Evolutionary conservation across 1,140 invertebrate species (phyloP), one percentile per base, ranked within the genome.

Genomic region (Zaprionus ghesquierei): DNA sequence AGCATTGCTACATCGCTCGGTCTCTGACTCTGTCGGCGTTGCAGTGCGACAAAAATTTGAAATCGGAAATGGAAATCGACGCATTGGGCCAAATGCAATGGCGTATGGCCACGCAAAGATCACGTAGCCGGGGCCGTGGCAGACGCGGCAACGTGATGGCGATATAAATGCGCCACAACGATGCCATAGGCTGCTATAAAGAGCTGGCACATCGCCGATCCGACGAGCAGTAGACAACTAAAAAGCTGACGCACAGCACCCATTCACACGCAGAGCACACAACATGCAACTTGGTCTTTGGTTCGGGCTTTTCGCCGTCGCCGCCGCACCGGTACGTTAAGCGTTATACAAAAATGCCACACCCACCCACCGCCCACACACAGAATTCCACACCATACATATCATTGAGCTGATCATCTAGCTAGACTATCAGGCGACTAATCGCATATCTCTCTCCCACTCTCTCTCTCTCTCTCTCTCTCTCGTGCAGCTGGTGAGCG

Each of bases 281-380:
- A 80, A 75, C 20, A 89, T 89, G 85, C 75, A 90, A 76, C 68
- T 90, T 73, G 72, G 79, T 81, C 84, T 90, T 49, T 84, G 90
- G 75, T 89, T 91, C 78, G 77, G 79, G 80, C 73, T 91, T 54
- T 81, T 91, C 49, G 86, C 86, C 74, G 79, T 90, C 73, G 84
- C 80, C 61, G 89, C 85, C 59, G 76, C 84, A 84, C 86, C 89
- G 90, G 90, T 91, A 90, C 54, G 89, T 91, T 68, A 23, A n/a
- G 9, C 27, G 9, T n/a, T 6, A 27, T 6, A 27, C 25, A 27
- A 4, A 1, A 4, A 29, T 9, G 5, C 27, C 27, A 29, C 27
- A 29, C 27, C 3, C 27, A 29, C 41, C 6, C 41, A 44, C 41
- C 8, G 3, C 35, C 12, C 27, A 27, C 20, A 23, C n/a, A 31